Evolutionary conservation across 2,888 invertebrate genomes (phyloP), one percentile per base, ranked within the genome.

Genomic region (Agrypnus murinus): DNA sequence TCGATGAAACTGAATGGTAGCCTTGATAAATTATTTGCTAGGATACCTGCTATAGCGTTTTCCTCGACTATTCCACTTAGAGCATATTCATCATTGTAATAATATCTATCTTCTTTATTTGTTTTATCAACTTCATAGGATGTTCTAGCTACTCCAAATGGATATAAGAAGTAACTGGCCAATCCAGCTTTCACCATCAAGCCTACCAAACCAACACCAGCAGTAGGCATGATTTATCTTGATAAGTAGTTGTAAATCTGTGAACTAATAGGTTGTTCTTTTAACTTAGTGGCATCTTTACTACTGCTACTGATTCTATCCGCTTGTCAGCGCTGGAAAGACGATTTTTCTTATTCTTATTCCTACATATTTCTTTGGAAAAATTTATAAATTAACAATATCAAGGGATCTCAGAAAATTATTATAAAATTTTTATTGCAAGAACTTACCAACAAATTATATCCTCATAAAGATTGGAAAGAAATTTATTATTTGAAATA

Each of bases 151-250:
- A 90, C 89, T 0, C 91, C 87, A 74, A 93, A 93, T 3, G 94
- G 93, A 85, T 93, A n/a, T n/a, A n/a, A n/a, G n/a, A n/a, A n/a
- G n/a, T n/a, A n/a, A n/a, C n/a, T n/a, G n/a, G n/a, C n/a, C 93
- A 94, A 83, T 1, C 94, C 94, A 1, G 92, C 92, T 43, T 92
- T 88, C 70, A 93, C 89, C 71, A n/a, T n/a, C n/a, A n/a, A n/a
- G n/a, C n/a, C n/a, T n/a, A n/a, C n/a, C n/a, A n/a, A n/a, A n/a
- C n/a, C 93, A 0, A 93, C 92, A 0, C 94, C 93, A 15, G 94
- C 92, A 31, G 92, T 92, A 0, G 93, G 93, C 92, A 94, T 93
- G 0, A 94, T 92, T 86, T 94, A 93, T 77, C 93, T 87, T 1
- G 93, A 92, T 43, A 94, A 84, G 78, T 92, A 94, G 78, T 92